Conservation (phyloP, 2,888 invertebrate species). For the Teleiodes luculella region DNA sequence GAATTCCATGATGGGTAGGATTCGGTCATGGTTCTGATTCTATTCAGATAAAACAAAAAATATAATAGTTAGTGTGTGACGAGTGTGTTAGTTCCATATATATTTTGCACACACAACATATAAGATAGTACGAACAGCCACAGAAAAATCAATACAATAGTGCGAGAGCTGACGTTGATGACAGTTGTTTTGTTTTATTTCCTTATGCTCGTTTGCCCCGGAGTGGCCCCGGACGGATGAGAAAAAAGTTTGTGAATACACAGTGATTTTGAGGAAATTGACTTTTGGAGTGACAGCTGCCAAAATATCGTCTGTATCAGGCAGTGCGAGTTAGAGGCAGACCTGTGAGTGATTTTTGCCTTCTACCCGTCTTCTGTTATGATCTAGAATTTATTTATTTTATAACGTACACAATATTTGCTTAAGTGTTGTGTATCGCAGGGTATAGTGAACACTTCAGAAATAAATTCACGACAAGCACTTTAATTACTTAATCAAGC, state of each 20-base stretch:
- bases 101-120: too few relatives aligned
- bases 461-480: too few relatives aligned
- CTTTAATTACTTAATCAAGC: not conserved
- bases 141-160: slow-evolving; percentile 18
- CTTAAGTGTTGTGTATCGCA: too few relatives aligned
- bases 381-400: too few relatives aligned
- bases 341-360: too few relatives aligned
- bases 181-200: slow-evolving; percentile 74
- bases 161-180: slow-evolving; percentile 57
- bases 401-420: too few relatives aligned
- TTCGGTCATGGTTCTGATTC: not conserved
- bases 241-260: slow-evolving; percentile 57
- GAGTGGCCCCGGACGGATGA: slow-evolving; percentile 50
- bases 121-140: not conserved
- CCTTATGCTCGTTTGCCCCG: slow-evolving; percentile 53
- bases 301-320: slow-evolving; percentile 29
- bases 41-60: not conserved
- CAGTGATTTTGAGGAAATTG: slow-evolving; percentile 62
- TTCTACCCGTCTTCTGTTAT: too few relatives aligned
- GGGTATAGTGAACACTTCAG: too few relatives aligned
- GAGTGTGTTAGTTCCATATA: not conserved
- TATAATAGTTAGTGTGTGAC: too few relatives aligned
- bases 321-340: not conserved
- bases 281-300: slow-evolving; percentile 66
- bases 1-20: slow-evolving; percentile 11